Percentiles rank a stretch among this genome's conserved stretches.
Evolutionary conservation across 2,113 vertebrate genomes (phyloP).

Genomic region (Larimichthys crocea): DNA sequence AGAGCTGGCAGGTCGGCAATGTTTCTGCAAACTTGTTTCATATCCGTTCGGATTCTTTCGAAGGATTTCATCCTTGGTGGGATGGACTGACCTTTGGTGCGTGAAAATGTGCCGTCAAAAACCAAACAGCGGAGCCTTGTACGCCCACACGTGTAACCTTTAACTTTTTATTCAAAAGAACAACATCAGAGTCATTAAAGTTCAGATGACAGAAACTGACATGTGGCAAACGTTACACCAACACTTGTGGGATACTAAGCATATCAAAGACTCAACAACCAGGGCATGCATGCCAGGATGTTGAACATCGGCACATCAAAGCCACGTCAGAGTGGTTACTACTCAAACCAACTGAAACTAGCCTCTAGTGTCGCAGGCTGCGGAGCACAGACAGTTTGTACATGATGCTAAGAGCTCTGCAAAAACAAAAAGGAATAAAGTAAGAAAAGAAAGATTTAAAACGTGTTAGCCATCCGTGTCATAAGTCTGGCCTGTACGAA

Average conservation of each 20-base stretch:
- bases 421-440: background rate
- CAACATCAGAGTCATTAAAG: background rate
- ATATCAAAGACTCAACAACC: background rate
- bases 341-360: background rate
- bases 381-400: background rate
- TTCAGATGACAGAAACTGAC: background rate
- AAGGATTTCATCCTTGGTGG: background rate
- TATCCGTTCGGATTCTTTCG: constrained; percentile 7
- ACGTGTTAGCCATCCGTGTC: background rate
- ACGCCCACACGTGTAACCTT: background rate
- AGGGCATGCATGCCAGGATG: too few species aligned
- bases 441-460: background rate
- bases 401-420: background rate
- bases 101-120: background rate
- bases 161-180: constrained; percentile 2
- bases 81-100: background rate
- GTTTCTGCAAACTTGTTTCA: constrained; percentile 1
- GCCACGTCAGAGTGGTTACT: background rate
- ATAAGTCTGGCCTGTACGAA: background rate
- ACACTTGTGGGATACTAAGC: background rate
- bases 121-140: background rate
- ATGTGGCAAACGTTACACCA: background rate
- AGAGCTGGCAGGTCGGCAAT: constrained; percentile 4
- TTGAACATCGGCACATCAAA: background rate
- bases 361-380: background rate